Base-by-base conservation (phyloP, 2,797 vertebrate genomes). In the Hydrolagus colliei region DNA sequence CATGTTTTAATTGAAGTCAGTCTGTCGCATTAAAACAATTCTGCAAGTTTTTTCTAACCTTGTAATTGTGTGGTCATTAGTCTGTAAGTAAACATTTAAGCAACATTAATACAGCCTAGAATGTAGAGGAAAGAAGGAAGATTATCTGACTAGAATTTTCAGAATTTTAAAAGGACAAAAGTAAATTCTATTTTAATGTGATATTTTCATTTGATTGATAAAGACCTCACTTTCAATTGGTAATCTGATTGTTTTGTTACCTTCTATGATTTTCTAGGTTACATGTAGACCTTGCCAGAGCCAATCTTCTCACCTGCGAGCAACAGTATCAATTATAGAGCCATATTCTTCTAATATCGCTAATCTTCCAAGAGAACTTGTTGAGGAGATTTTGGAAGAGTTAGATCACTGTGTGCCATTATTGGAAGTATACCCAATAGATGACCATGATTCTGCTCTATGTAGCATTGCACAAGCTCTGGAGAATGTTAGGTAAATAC, bases 331-430 rank as follows among this genome's bases (percentile, higher is more conserved):
- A 86, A 87, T 92, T 86, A 91, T 87, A 22, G 91, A 93, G 85
- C 90, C 90, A 2, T 91, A 91, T 87, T 91, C 91, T 59, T 92
- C 90, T 63, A 89, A 90, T 82, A 90, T 92, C 86, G 89, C 90
- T 78, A 93, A 91, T 86, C 90, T 89, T 84, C 87, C 89, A 72
- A 90, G 90, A 87, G 86, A 91, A 72, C 65, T 91, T 76, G 88
- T 92, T 82, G 87, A 89, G 79, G 89, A 92, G 27, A 68, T 90
- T 80, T 86, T 92, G 76, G 90, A 92, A 79, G 91, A 92, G 82
- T 18, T 90, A 71, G 90, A 91, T 87, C 86, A 92, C 80, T 90
- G 86, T 4, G 65, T 89, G 4, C 88, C 86, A 20, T 88, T 91
- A 79, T 86, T 91, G 88, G 92, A 93, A 89, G 88, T 92, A 18